phyloP scores from a whole-genome alignment of 1,140 invertebrate genomes.

The Euura lappo region DNA sequence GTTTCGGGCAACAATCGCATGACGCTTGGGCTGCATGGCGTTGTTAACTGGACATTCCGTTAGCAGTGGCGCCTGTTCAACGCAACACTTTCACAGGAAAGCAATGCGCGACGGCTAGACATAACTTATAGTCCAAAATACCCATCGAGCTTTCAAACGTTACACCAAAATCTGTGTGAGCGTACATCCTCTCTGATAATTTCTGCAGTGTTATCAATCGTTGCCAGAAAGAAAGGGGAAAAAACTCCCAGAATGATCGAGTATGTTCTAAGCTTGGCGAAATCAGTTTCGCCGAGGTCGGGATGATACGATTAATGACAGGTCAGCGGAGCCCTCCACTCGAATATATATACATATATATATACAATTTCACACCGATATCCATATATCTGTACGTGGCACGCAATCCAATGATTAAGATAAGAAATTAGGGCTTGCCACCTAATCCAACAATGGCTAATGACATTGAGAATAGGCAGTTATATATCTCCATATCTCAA shows the following conservation, averaged over 20 bases:
- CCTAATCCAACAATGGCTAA: constrained; percentile 1
- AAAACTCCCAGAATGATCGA: no score
- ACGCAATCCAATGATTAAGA: not conserved
- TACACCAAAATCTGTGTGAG: not conserved
- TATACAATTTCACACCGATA: not conserved
- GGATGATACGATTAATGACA: constrained; percentile 1
- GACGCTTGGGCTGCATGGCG: not conserved
- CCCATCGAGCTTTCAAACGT: not conserved
- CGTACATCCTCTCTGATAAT: no score
- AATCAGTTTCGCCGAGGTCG: not conserved
- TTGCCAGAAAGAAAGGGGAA: no score
- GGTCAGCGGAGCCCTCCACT: not conserved
- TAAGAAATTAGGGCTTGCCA: constrained; percentile 1
- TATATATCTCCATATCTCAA: no score
- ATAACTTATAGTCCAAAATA: not conserved
- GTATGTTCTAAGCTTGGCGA: no score
- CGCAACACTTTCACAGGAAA: not conserved
- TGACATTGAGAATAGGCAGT: not conserved
- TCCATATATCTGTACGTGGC: not conserved
- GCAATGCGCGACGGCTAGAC: not conserved
- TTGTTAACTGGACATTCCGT: not conserved
- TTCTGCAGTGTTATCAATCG: no score
- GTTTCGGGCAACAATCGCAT: not conserved
- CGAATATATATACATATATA: not conserved
- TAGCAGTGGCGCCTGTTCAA: not conserved